Percentiles rank a stretch among this genome's conserved stretches.
Conservation (phyloP, 2,888 invertebrate genomes). For the Xanthia icteritia region DNA sequence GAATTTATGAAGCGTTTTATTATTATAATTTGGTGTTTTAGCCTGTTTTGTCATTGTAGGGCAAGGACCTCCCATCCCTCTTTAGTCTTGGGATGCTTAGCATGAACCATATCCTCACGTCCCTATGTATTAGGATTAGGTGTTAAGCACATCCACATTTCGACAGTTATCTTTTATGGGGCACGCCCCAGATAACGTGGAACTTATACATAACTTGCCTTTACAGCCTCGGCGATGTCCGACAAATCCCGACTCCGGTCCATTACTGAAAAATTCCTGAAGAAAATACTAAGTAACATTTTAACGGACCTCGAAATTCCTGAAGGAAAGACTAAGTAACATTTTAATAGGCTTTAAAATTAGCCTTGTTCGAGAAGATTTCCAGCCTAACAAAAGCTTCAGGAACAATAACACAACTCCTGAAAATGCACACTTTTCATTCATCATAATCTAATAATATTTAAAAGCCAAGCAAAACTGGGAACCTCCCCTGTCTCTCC, state of each 20-base stretch:
- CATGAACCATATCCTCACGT: neutral
- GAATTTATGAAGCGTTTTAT: slow-evolving; percentile 19
- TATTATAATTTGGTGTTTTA: slow-evolving; percentile 21
- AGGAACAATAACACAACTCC: neutral
- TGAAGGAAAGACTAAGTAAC: neutral
- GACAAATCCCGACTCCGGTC: too few relatives aligned
- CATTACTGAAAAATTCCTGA: neutral
- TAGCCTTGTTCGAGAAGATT: neutral
- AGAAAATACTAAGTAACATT: neutral
- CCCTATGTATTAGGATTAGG: neutral
- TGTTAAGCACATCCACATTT: neutral
- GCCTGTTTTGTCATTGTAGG: neutral
- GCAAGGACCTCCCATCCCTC: neutral
- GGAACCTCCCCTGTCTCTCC: neutral
- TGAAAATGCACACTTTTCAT: neutral
- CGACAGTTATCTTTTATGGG: neutral
- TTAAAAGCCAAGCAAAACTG: neutral
- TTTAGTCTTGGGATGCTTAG: neutral
- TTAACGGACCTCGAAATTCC: too few relatives aligned
- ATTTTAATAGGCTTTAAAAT: neutral
- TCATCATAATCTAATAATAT: neutral
- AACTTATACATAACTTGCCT: neutral
- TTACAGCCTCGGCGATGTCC: neutral
- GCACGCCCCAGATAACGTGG: neutral
- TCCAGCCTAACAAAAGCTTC: neutral